Base-by-base conservation (phyloP, 2,888 invertebrate species). In the Eucriotettix oculatus region DNA sequence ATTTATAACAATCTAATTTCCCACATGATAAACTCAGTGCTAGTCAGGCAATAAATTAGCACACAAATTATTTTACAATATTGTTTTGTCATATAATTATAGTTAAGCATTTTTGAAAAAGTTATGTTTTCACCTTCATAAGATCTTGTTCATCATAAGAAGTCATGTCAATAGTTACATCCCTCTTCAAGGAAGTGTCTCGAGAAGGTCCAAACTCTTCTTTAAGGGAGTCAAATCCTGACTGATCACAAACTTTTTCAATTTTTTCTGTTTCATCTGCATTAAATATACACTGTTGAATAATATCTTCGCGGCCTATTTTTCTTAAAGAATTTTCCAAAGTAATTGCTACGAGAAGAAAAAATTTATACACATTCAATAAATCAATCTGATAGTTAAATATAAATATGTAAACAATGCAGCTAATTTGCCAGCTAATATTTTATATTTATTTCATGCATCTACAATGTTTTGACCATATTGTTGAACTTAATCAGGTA, bases 261-360 rank as follows among this genome's bases (percentile, higher is more conserved):
- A 79, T 78, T 66, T 72, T 72, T 64, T 79, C 78, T 55, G 74
- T 76, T 66, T 74, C 74, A 63, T 74, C 73, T 10, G 79, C 79
- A 67, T 79, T 79, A 44, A 78, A 77, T 14, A 79, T 85, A 73
- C 90, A 91, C 67, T 89, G 86, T 65, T 86, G 85, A 67, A 94
- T 87, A 58, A 96, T 93, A 72, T 96, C 95, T 69, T 92, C 92
- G 67, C 96, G 80, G 60, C 90, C 90, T 64, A 96, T 92, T 66
- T 85, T 82, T 68, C 85, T 83, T 54, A 96, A 77, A 1, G 91
- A 93, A 67, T 86, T 80, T 72, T 95, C 94, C 67, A 96, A 74
- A 10, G 85, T 83, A 48, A 2, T 48, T 14, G 48, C 48, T 48
- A 48, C n/a, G 12, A 48, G 12, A 48, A 44, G 44, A 11, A 44